Evolutionary conservation across 2,888 invertebrate species (phyloP), one percentile per base, ranked within the genome.

Genomic region (Drosophila tanythrix): DNA sequence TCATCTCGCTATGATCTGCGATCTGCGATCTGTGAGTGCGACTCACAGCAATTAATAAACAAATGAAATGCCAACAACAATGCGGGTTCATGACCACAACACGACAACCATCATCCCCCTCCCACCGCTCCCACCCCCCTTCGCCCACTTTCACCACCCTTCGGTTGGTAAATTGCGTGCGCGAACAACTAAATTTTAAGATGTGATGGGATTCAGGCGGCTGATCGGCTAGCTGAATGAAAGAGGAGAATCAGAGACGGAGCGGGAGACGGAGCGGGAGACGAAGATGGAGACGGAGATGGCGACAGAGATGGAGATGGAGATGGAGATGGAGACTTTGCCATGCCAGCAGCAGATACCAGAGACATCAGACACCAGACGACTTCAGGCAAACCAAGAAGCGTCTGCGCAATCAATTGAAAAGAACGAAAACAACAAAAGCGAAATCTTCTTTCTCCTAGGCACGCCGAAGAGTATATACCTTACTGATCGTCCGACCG

Each of bases 31-130:
- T 63, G 57, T 59, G 48, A 64, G 70, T 50, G 65, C 57, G 83
- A 65, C 63, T 36, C 29, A 46, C 46, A 68, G 82, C 79, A 87
- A 85, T 89, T 85, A 85, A 85, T 89, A 88, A 86, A 76, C 85
- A 83, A 84, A 83, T 83, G 69, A 89, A 85, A 88, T 85, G 88
- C 69, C 88, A 85, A 74, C 82, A 72, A 87, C 83, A 89, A 85
- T 88, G 82, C 85, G 85, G 85, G 89, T 82, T 75, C 89, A 89
- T 80, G 82, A 89, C 85, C 88, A 89, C 84, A 82, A 61, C 48
- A 61, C 55, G 59, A 46, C 46, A 46, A 25, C 46, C 46, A 46
- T 25, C 46, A 46, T 46, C 21, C 69, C 71, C 58, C 57, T 59
- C 11, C 18, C 40, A 15, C 15, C 29, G 6, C 33, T 2, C 21